These are phyloP conservation scores for Cynaeus angustus DNA, from an alignment of 2,888 invertebrate genomes.

Conservation along the genomic window DNA sequence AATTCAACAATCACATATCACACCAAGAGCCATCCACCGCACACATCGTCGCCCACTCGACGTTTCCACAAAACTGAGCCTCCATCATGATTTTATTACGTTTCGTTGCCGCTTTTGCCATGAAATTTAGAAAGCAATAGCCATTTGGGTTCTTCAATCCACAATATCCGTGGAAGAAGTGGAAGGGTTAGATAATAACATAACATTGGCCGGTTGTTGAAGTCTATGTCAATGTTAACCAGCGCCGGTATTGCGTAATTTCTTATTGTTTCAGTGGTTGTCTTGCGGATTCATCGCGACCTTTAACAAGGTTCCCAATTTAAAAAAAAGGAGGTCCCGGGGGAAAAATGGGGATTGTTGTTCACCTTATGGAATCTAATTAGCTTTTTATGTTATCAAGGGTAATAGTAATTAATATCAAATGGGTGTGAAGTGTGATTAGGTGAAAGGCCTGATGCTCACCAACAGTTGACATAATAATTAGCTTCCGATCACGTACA, in stretches of 20 bases:
- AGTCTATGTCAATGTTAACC: conserved; percentile 43
- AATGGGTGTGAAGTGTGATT: background rate
- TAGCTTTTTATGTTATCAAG: background rate
- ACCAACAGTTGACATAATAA: background rate
- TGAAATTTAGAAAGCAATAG: conserved; percentile 44
- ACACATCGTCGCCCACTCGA: conserved; percentile 23
- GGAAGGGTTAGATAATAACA: conserved; percentile 31
- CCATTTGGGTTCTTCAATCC: conserved; percentile 22
- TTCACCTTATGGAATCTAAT: too few relatives aligned
- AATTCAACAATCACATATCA: conserved; percentile 4
- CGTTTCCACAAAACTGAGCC: conserved; percentile 35
- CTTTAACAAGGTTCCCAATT: conserved; percentile 1
- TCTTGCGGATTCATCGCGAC: conserved; percentile 8
- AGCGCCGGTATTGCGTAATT: conserved; percentile 25
- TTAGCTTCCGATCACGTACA: conserved; percentile 3
- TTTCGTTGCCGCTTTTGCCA: conserved; percentile 34
- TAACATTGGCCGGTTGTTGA: conserved; percentile 16
- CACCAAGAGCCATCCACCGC: conserved; percentile 7
- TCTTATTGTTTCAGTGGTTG: conserved; percentile 4
- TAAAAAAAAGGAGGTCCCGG: background rate
- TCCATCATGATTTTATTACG: conserved; percentile 30
- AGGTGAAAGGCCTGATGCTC: conserved; percentile 7
- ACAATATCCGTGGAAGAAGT: background rate
- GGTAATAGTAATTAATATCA: background rate
- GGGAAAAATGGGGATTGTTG: too few relatives aligned